Evolutionary conservation across 1,140 invertebrate genomes (phyloP), one percentile per base, ranked within the genome.

Genomic region (Panagrolaimus sp.): DNA sequence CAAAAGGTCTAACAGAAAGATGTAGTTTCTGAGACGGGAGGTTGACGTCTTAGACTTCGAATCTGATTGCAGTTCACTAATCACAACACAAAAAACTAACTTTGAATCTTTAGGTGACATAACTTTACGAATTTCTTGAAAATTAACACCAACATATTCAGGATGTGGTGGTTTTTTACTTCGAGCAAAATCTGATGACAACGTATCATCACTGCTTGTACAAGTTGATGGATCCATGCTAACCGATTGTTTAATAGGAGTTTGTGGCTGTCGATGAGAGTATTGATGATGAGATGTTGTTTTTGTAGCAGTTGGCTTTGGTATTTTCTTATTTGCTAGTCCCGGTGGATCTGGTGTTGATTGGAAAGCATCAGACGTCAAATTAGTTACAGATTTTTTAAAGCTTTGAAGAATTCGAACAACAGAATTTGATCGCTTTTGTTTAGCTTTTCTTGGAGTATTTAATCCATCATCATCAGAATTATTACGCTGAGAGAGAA

Each of bases 391-490:
- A 11, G 51, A 57, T 16, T 57, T 57, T 25, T 57, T 57, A 20
- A 57, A 20, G 9, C 20, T 25, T 27, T 57, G n/a, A 11, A 57
- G 20, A 0, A 27, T 27, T 23, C 51, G 20, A n/a, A 57, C 9
- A 57, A 57, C 51, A 23, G 51, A 57, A 57, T 57, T 57, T 27
- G 51, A 57, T 27, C 51, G 51, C n/a, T 16, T 0, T 16, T 57
- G 20, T 20, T 27, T 20, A 20, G 27, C 51, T 3, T 11, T 27
- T 16, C 9, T 57, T 9, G 51, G 20, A 4, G 14, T 20, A 57
- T 57, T 27, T 27, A 7, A 7, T 38, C 2, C 2, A 38, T 57
- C 51, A 16, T 57, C 51, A 16, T 57, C 51, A 20, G 51, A 57
- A 57, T 38, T 38, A 4, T 7, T 38, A 4, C 7, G 31, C 2